Percentiles rank a stretch among this genome's conserved stretches.
Conservation (phyloP, 1,140 invertebrate genomes). For the Diorhabda carinulata region DNA sequence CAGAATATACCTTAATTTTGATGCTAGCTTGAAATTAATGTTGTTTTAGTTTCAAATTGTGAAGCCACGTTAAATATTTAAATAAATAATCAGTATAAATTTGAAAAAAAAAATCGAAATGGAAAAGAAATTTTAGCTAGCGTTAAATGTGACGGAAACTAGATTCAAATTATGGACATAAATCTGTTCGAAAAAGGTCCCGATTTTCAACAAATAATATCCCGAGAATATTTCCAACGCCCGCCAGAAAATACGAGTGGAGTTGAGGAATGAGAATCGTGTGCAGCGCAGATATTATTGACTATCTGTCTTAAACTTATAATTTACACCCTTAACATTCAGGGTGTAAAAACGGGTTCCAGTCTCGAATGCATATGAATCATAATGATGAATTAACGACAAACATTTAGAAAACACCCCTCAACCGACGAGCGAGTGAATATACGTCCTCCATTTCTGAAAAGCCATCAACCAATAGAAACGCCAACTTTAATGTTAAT, state of each 20-base stretch:
- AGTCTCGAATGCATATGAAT: constrained; percentile 49
- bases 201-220: constrained; percentile 1
- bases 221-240: neutral
- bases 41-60: too few species aligned
- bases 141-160: neutral
- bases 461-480: constrained; percentile 18
- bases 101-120: too few species aligned
- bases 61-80: too few species aligned
- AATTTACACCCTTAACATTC: constrained; percentile 49
- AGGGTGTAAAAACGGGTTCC: constrained; percentile 47
- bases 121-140: too few species aligned
- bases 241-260: neutral
- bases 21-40: too few species aligned
- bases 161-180: constrained; percentile 3
- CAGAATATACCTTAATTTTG: too few species aligned
- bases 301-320: constrained; percentile 50
- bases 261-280: constrained; percentile 18
- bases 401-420: constrained; percentile 49
- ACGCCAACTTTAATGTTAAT: neutral
- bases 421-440: constrained; percentile 29
- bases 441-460: constrained; percentile 19
- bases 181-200: constrained; percentile 1
- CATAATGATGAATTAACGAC: constrained; percentile 50
- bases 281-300: constrained; percentile 43
- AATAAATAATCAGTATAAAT: too few species aligned